Percentiles rank a stretch among this genome's conserved stretches.
Conservation (phyloP, 2,797 vertebrate species). For the Sebastes iracundus region DNA sequence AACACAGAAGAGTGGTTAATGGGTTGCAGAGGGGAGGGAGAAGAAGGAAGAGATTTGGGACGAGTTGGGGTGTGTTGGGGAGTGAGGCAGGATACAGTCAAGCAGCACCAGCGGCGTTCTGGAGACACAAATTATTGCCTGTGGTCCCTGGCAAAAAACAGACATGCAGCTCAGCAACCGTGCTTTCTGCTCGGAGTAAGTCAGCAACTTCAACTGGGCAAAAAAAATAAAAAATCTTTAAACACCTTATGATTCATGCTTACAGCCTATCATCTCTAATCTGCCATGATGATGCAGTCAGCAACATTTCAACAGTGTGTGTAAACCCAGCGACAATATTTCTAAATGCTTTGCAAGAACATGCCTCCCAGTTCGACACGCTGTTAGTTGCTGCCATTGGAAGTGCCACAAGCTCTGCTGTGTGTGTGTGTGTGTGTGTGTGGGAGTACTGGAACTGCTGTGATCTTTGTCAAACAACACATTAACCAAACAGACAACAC, state of each 20-base stretch:
- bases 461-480: conserved; percentile 65
- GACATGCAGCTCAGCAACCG: conserved; percentile 71
- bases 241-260: conserved; percentile 54
- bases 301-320: conserved; percentile 24
- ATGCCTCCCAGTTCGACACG: conserved; percentile 56
- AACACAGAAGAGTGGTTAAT: conserved; percentile 70
- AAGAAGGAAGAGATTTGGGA: conserved; percentile 33
- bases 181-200: conserved; percentile 79
- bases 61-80: conserved; percentile 40
- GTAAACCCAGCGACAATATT: background rate
- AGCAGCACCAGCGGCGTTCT: conserved; percentile 88
- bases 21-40: conserved; percentile 62
- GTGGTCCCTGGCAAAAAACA: conserved; percentile 54
- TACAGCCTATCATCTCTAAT: conserved; percentile 16
- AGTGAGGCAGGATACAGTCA: conserved; percentile 82
- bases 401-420: conserved; percentile 80
- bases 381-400: conserved; percentile 69
- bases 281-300: conserved; percentile 11
- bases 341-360: conserved; percentile 40
- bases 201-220: conserved; percentile 86
- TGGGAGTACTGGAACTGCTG: conserved; percentile 63
- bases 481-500: conserved; percentile 65
- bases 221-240: background rate
- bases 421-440: conserved; percentile 25
- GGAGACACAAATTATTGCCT: conserved; percentile 50